Base-by-base conservation (phyloP, 2,113 vertebrate genomes). In the Donacobius atricapilla region DNA sequence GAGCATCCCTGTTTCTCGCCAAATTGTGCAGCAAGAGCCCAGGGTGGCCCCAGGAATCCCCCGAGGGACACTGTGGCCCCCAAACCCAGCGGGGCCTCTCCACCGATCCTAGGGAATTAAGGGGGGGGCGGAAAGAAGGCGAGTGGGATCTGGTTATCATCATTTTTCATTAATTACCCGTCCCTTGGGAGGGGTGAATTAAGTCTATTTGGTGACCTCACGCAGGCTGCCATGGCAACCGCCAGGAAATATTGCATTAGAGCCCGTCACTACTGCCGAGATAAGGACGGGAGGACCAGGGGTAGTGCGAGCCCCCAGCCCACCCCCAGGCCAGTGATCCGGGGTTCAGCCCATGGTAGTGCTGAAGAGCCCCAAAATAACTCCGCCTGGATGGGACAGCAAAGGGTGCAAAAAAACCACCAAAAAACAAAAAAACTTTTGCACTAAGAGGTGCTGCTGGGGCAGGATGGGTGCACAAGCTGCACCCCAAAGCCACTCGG, bases 161-260 rank as follows among this genome's bases (percentile, higher is more conserved):
- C 93, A 91, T 65, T 94, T 95, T 89, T 90, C 86, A 61, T 94
- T 96, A 97, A 97, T 97, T 97, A 97, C 83, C 87, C 90, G 9
- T 97, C 95, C 94, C 89, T 82, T 13, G 76, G 84, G 96, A 96
- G 78, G 90, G 87, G 83, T 64, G 90, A 97, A 97, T 96, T 95
- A 97, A 95, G 93, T 97, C 96, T 96, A 94, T 96, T 95, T 95
- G 90, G 92, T 97, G 97, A 97, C 95, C 95, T 97, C 96, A 97
- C 89, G 12, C 71, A 2, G 76, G 96, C 95, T 97, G 86, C 93
- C 92, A 96, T 97, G 94, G 96, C 96, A 97, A 97, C 96, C 79
- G 84, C 92, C 85, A 28, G 92, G 73, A 97, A 96, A 94, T 96
- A 96, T 94, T 91, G 80, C 95, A 97, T 97, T 96, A 97, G 89